Conservation (phyloP, 2,888 invertebrate genomes). For the Phaedon cochleariae region DNA sequence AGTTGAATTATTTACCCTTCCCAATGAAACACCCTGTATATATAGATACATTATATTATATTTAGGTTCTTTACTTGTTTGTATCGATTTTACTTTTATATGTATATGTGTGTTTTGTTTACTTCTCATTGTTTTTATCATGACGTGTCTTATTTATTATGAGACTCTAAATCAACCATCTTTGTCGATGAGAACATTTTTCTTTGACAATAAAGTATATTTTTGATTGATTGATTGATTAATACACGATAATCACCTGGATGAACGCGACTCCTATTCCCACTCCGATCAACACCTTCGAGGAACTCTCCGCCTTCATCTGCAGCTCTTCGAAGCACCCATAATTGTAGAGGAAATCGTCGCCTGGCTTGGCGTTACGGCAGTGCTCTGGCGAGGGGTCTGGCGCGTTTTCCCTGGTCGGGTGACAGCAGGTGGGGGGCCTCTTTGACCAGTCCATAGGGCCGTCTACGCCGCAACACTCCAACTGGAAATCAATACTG, state of each 20-base stretch:
- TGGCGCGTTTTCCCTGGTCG: conserved; percentile 48
- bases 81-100: too few species aligned
- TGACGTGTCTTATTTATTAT: too few species aligned
- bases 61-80: too few species aligned
- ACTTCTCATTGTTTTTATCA: too few species aligned
- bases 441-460: conserved; percentile 59
- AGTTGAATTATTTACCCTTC: too few species aligned
- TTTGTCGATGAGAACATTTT: too few species aligned
- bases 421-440: conserved; percentile 71
- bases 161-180: too few species aligned
- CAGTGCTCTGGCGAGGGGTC: conserved; percentile 52
- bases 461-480: conserved; percentile 59
- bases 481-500: conserved; percentile 61
- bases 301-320: conserved; percentile 65
- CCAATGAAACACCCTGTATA: too few species aligned
- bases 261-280: conserved; percentile 73
- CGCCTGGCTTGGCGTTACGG: conserved; percentile 49
- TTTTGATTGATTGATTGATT: too few species aligned
- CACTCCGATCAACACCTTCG: conserved; percentile 69
- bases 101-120: too few species aligned
- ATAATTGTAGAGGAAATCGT: conserved; percentile 57
- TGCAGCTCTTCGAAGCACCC: conserved; percentile 69
- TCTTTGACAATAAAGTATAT: too few species aligned
- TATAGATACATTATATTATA: too few species aligned
- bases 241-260: conserved; percentile 63